Evolutionary conservation across 2,113 vertebrate species (phyloP).

Genomic region (Oryzias javanicus): DNA sequence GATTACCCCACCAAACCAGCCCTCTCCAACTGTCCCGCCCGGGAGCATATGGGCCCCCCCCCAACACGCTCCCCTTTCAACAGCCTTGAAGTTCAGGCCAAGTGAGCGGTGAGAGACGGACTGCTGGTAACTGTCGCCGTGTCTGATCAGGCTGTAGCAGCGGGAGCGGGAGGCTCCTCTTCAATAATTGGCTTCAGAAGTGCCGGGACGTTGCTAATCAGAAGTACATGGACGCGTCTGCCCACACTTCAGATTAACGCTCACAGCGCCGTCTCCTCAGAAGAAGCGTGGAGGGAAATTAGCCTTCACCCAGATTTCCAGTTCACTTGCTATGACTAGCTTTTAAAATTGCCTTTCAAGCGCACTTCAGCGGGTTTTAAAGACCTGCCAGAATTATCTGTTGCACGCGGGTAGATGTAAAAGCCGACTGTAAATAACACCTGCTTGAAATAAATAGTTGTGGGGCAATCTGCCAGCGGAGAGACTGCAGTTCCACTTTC

Average conservation of each 20-base stretch:
- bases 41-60: constrained; percentile 44
- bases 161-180: constrained; percentile 33
- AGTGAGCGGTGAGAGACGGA: constrained; percentile 39
- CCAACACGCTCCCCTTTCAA: constrained; percentile 47
- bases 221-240: constrained; percentile 11
- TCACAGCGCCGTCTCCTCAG: constrained; percentile 19
- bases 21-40: constrained; percentile 16
- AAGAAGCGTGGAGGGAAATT: constrained; percentile 50
- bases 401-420: not conserved
- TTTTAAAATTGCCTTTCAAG: constrained; percentile 37
- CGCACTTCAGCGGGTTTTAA: constrained; percentile 8
- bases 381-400: constrained; percentile 13
- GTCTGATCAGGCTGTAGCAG: constrained; percentile 55
- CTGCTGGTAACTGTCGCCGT: constrained; percentile 55
- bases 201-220: constrained; percentile 22
- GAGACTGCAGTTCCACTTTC: not conserved
- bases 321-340: constrained; percentile 42
- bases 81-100: constrained; percentile 52
- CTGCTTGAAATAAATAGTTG: constrained; percentile 11
- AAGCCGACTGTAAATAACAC: constrained; percentile 12
- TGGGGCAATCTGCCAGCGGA: not conserved
- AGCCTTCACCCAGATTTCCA: constrained; percentile 38
- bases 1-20: constrained; percentile 18
- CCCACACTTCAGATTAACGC: constrained; percentile 23
- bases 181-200: constrained; percentile 45